Percentiles rank a stretch among this genome's conserved stretches.
Conservation (phyloP, 2,888 invertebrate genomes). For the Lordiphosa andalusiaca region DNA sequence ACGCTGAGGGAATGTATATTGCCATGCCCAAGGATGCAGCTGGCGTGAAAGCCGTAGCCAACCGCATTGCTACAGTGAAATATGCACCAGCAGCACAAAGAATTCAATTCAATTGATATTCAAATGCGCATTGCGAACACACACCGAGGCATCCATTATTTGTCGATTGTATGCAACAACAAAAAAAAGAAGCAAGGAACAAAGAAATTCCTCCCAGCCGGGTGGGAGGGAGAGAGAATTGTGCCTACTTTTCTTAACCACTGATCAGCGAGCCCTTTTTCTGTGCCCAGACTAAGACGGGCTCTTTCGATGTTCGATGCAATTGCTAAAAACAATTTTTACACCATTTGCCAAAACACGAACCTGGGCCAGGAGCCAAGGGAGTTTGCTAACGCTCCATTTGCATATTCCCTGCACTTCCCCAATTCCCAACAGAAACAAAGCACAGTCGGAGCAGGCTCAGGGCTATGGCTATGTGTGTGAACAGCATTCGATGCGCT, state of each 20-base stretch:
- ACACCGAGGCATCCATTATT: conserved; percentile 63
- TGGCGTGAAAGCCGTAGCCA: conserved; percentile 21
- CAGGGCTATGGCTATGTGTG: conserved; percentile 10
- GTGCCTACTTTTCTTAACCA: conserved; percentile 43
- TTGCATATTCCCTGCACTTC: conserved; percentile 2
- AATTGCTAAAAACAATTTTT: conserved; percentile 58
- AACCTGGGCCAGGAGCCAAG: conserved; percentile 25
- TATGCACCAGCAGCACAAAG: conserved; percentile 62
- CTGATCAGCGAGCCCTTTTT: conserved; percentile 47
- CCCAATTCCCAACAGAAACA: conserved; percentile 13
- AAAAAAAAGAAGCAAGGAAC: conserved; percentile 26
- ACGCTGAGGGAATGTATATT: conserved; percentile 63
- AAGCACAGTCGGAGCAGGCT: conserved; percentile 17
- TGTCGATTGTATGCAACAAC: conserved; percentile 72
- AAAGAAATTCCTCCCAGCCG: conserved; percentile 9
- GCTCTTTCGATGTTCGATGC: conserved; percentile 44
- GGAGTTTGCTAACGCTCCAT: neutral
- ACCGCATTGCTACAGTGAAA: conserved; percentile 33
- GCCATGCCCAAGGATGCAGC: conserved; percentile 38
- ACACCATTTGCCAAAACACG: conserved; percentile 56
- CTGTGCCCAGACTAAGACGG: conserved; percentile 26
- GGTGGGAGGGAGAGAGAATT: conserved; percentile 19
- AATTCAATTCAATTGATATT: conserved; percentile 75
- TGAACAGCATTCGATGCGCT: conserved; percentile 56
- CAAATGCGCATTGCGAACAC: conserved; percentile 66